Evolutionary conservation across 2,888 invertebrate species (phyloP), one percentile per base, ranked within the genome.

Genomic region (Cyclophora punctaria): DNA sequence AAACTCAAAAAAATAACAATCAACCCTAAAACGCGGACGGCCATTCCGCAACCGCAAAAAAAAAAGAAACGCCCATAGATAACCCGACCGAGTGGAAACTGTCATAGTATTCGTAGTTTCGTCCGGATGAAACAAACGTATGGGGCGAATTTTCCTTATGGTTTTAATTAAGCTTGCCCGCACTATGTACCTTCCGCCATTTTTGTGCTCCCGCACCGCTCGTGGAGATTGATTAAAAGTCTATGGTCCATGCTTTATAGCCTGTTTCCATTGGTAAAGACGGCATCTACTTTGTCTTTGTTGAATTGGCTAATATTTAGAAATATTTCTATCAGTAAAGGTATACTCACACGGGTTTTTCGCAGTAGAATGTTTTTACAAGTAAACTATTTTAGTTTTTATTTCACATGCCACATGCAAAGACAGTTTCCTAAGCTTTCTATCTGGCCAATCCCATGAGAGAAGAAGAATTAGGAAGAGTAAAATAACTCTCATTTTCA

Each of bases 151-250:
- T 89, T 89, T 89, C 89, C 89, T 89, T 88, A 88, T 88, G 80
- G 88, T 87, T 89, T 89, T 89, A 89, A 89, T 89, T 89, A 89
- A 88, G 81, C 78, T 70, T 37, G 37, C 37, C 37, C 37, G 37
- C 69, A 66, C 59, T 72, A 79, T 78, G 76, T 78, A 78, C 77
- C 75, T 78, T 75, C 77, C 73, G 79, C 83, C 83, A 85, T 86
- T 86, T 87, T 86, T 86, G 84, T 82, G 78, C 78, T 82, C 83
- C 81, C 82, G 82, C 78, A 78, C 68, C 83, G 79, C 77, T 80
- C 82, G 81, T 81, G 87, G 87, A 87, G 87, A 88, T 87, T 88
- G 87, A 87, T 88, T 88, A 87, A 88, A 88, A 87, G 83, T 87
- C 87, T 86, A 87, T 87, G 88, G 85, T 60, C 85, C 88, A 87